Percentiles rank a stretch among this genome's conserved stretches.
These are phyloP conservation scores for Microcebus tavaratra DNA, from an alignment of 2,113 vertebrate genomes.

Conservation along the genomic window DNA sequence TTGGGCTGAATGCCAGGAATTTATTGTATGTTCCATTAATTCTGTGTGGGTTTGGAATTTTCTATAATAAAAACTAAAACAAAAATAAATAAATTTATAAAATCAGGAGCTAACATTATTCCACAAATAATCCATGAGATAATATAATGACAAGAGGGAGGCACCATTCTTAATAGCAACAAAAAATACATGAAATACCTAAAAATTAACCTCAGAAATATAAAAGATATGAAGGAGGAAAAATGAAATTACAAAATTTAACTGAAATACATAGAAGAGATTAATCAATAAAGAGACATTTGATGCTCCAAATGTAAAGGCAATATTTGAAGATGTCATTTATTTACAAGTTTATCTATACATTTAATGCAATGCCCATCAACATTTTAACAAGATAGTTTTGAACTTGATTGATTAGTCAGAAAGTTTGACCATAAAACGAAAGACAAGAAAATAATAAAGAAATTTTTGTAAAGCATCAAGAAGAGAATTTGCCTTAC, in stretches of 20 bases:
- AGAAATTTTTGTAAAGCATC: constrained; percentile 33
- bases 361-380: not conserved
- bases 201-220: constrained; percentile 7
- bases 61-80: not conserved
- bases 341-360: not conserved
- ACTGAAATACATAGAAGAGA: not conserved
- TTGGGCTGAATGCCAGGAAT: not conserved
- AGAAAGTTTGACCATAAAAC: constrained; percentile 3
- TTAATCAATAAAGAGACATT: not conserved
- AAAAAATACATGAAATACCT: not conserved
- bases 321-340: not conserved
- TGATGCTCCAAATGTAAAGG: not conserved
- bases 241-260: not conserved
- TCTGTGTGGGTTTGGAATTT: not conserved
- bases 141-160: not conserved
- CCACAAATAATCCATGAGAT: not conserved
- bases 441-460: constrained; percentile 25
- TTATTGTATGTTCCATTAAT: not conserved
- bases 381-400: constrained; percentile 15
- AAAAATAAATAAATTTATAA: not conserved
- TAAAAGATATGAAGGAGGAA: not conserved
- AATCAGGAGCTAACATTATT: not conserved
- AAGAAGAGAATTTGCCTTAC: not conserved
- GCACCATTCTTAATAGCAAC: not conserved
- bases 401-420: constrained; percentile 22